Percentiles rank a stretch among this genome's conserved stretches.
phyloP scores from a whole-genome alignment of 2,113 vertebrate species.

The Rhagologus leucostigma region DNA sequence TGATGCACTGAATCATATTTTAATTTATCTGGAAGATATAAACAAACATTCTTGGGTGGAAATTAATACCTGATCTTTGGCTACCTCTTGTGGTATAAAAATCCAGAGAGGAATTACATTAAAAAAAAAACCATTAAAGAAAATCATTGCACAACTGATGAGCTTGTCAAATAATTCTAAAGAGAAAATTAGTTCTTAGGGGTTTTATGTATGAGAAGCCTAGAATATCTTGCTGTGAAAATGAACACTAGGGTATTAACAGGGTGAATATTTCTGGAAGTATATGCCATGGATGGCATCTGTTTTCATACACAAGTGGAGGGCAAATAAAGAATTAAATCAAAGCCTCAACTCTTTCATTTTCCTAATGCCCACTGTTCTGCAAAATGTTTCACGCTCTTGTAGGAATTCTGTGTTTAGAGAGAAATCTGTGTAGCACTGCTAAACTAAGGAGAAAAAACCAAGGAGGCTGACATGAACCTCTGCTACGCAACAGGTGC shows the following conservation, averaged over 20 bases:
- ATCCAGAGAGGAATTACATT: not conserved
- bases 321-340: not conserved
- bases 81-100: constrained; percentile 51
- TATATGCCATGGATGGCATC: not conserved
- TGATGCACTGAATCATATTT: constrained; percentile 52
- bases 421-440: not conserved
- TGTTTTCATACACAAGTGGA: not conserved
- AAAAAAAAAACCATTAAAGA: not conserved
- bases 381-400: not conserved
- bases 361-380: not conserved
- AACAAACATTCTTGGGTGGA: constrained; percentile 33
- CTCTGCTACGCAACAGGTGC: not conserved
- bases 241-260: not conserved
- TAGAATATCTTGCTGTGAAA: not conserved
- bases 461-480: not conserved
- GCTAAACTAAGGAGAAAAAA: not conserved
- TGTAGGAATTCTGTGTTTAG: not conserved
- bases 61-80: constrained; percentile 57
- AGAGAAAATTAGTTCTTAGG: not conserved
- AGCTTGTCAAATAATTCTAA: not conserved
- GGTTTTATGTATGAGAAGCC: not conserved
- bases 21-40: constrained; percentile 37
- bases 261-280: not conserved
- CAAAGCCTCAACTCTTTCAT: not conserved
- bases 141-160: not conserved